A percentile compares a stretch with the other conserved stretches of the same genome.
These are phyloP conservation scores for Tetropium fuscum DNA, from an alignment of 2,888 invertebrate species.

Conservation along the genomic window DNA sequence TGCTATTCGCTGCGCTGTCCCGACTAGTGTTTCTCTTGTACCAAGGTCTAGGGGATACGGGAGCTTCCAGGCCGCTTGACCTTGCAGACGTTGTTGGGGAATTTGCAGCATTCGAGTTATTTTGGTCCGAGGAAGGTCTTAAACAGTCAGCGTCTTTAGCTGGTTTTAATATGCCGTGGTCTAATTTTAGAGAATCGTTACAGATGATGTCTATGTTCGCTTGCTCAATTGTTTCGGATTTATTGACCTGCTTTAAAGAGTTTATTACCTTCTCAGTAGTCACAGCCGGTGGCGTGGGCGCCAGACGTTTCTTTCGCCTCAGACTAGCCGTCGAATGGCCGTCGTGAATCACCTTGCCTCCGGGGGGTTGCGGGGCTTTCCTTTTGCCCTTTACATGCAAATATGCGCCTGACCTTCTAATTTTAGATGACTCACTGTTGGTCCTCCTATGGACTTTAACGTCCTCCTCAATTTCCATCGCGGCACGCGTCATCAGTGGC, in stretches of 20 bases:
- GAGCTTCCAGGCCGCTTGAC: conserved; percentile 56
- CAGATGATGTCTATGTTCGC: conserved; percentile 57
- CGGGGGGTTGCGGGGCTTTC: conserved; percentile 79
- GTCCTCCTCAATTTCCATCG: conserved; percentile 47
- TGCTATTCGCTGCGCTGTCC: conserved; percentile 58
- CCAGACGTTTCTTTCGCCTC: conserved; percentile 63
- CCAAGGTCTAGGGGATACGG: conserved; percentile 74
- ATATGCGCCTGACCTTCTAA: conserved; percentile 70
- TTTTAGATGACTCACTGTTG: conserved; percentile 73
- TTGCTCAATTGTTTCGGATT: conserved; percentile 41
- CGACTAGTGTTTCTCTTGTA: conserved; percentile 70
- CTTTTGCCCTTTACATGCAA: conserved; percentile 82
- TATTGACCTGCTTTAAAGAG: conserved; percentile 46
- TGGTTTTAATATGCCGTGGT: conserved; percentile 66
- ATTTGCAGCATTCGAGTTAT: conserved; percentile 44
- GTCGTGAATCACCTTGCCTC: conserved; percentile 40
- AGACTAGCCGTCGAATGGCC: conserved; percentile 56
- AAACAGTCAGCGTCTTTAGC: conserved; percentile 58
- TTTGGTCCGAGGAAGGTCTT: conserved; percentile 36
- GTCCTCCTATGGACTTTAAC: conserved; percentile 68
- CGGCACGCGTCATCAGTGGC: conserved; percentile 62
- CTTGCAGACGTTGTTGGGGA: conserved; percentile 50
- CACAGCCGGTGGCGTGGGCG: conserved; percentile 65
- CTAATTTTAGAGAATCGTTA: conserved; percentile 67
- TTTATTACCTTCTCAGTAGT: conserved; percentile 45